Base-by-base conservation (phyloP, 2,888 invertebrate genomes). In the Caenorhabditis drosophilae region DNA sequence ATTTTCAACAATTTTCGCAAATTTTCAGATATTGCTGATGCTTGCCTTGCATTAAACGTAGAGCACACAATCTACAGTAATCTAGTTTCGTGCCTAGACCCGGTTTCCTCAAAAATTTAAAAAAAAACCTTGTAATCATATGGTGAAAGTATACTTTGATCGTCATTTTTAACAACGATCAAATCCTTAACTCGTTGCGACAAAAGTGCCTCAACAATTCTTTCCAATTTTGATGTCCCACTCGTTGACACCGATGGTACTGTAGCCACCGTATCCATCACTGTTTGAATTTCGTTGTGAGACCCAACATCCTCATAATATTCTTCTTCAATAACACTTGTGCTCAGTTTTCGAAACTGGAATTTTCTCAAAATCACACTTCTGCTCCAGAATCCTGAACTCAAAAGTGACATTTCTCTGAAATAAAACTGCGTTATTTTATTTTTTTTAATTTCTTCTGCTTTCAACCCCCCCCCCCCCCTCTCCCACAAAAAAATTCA, bases 31-130 rank as follows among this genome's bases (percentile, higher is more conserved):
- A 64, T 64, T 16, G 64, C 54, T 0, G 59, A 26, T 2, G 64
- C 64, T 59, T 64, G 64, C 4, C 64, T 53, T 2, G 59, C 22
- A 23, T 59, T 64, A 48, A 45, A 64, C 15, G 58, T 46, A 9
- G 64, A 59, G 40, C 64, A 64, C 15, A 64, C 35, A n/a, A 64
- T 50, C 57, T 62, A 47, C 12, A 51, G 35, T 11, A 36, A 36
- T 22, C 34, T 22, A 27, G 11, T 27, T 3, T 35, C 27, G 26
- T 15, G 15, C 18, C 46, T 16, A 46, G 46, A 27, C 18, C 7
- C 46, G 18, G 18, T 38, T 38, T 38, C 38, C 7, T 6, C 7
- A 11, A 11, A 38, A 38, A 16, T 16, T 27, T 16, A 22, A n/a
- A n/a, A n/a, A n/a, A n/a, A n/a, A n/a, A 61, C 61, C 36, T 35